Conservation (phyloP, 2,888 invertebrate species). For the Ephialtes manifestator region DNA sequence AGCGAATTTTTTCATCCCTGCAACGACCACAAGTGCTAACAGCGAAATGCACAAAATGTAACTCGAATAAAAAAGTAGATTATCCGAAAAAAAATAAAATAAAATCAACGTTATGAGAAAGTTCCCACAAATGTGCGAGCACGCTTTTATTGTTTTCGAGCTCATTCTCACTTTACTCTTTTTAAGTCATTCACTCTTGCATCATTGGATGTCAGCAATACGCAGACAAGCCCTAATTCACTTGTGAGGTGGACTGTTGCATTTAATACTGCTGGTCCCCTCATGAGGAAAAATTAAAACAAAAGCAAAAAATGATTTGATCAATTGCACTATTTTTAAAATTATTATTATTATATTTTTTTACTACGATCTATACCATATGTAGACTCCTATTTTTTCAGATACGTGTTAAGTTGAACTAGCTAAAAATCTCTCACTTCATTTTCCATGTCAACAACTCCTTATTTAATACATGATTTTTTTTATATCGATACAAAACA, state of each 20-base stretch:
- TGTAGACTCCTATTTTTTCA: too few species aligned
- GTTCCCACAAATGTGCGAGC: conserved; percentile 55
- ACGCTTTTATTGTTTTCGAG: conserved; percentile 45
- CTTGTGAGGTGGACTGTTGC: conserved; percentile 2
- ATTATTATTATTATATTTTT: not conserved
- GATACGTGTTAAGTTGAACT: too few species aligned
- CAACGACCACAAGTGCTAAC: conserved; percentile 1
- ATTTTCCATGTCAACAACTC: too few species aligned
- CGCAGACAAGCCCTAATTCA: conserved; percentile 1
- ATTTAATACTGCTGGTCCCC: conserved; percentile 13
- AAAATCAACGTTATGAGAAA: conserved; percentile 46
- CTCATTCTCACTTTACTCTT: conserved; percentile 27
- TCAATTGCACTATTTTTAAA: not conserved
- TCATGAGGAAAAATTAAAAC: not conserved
- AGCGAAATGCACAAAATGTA: too few species aligned
- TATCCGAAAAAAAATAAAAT: conserved; percentile 3
- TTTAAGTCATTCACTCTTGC: conserved; percentile 44
- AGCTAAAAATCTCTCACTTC: too few species aligned
- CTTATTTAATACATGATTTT: too few species aligned
- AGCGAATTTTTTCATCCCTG: conserved; percentile 31
- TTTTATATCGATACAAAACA: too few species aligned
- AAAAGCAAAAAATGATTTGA: not conserved
- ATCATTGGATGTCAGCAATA: not conserved
- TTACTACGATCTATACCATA: not conserved
- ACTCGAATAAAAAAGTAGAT: conserved; percentile 5